These are phyloP conservation scores for Hemithea aestivaria DNA, from an alignment of 2,888 invertebrate genomes.

Conservation along the genomic window DNA sequence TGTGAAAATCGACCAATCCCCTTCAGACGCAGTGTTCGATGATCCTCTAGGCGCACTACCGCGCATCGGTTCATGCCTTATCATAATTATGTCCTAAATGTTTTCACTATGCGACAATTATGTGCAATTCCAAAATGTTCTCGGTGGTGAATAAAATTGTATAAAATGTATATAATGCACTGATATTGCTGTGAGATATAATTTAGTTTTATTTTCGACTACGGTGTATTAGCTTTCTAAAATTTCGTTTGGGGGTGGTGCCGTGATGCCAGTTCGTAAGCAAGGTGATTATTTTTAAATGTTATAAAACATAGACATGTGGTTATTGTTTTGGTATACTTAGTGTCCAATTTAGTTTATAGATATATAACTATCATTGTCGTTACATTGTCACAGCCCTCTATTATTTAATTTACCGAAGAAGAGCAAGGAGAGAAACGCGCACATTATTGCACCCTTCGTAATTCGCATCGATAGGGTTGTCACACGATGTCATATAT, in stretches of 20 bases:
- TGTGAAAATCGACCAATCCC: slow-evolving; percentile 82
- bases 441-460: slow-evolving; percentile 44
- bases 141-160: slow-evolving; percentile 58
- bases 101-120: slow-evolving; percentile 65
- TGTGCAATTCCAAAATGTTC: slow-evolving; percentile 56
- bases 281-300: slow-evolving; percentile 75
- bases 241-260: slow-evolving; percentile 73
- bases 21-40: slow-evolving; percentile 72
- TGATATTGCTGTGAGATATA: slow-evolving; percentile 51
- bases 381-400: slow-evolving; percentile 27
- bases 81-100: slow-evolving; percentile 50
- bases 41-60: slow-evolving; percentile 62
- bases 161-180: slow-evolving; percentile 53
- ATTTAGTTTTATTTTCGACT: slow-evolving; percentile 56
- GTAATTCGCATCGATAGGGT: slow-evolving; percentile 52
- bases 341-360: too few relatives aligned
- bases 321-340: too few relatives aligned
- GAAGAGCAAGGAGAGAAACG: slow-evolving; percentile 42
- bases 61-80: slow-evolving; percentile 57
- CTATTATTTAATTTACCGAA: slow-evolving; percentile 32
- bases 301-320: too few relatives aligned
- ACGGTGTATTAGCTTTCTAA: slow-evolving; percentile 59
- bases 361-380: too few relatives aligned
- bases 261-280: slow-evolving; percentile 86
- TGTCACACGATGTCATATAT: slow-evolving; percentile 39